phyloP scores from a whole-genome alignment of 2,113 vertebrate genomes.

The Stercorarius parasiticus region DNA sequence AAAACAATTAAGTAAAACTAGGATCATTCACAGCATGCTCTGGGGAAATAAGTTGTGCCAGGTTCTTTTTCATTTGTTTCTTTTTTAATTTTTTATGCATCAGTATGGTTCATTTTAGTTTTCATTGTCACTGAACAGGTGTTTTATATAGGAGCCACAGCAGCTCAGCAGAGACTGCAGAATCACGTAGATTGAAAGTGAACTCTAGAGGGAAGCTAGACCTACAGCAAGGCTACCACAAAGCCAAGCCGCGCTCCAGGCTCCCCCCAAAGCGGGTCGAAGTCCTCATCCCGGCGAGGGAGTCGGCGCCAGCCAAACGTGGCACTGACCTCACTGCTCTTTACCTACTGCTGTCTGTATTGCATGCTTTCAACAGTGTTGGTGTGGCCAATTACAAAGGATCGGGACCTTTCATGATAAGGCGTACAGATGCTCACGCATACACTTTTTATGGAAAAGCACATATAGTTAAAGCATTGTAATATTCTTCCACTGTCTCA shows the following conservation, averaged over 20 bases:
- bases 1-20: not conserved
- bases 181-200: not conserved
- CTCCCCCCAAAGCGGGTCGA: not conserved
- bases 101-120: not conserved
- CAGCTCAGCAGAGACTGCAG: not conserved
- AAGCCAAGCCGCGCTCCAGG: not conserved
- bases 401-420: not conserved
- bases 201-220: not conserved
- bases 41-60: not conserved
- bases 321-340: no score
- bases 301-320: rapidly evolving
- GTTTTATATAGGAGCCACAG: not conserved
- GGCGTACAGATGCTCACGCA: not conserved
- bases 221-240: rapidly evolving
- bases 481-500: not conserved
- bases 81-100: not conserved
- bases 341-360: not conserved
- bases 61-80: rapidly evolving
- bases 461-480: not conserved
- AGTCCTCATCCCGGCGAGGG: not conserved
- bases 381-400: no score
- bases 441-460: not conserved
- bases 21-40: not conserved
- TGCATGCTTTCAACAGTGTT: not conserved
- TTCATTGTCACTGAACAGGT: not conserved